phyloP scores from a whole-genome alignment of 2,113 vertebrate species.

The Urocolius indicus region DNA sequence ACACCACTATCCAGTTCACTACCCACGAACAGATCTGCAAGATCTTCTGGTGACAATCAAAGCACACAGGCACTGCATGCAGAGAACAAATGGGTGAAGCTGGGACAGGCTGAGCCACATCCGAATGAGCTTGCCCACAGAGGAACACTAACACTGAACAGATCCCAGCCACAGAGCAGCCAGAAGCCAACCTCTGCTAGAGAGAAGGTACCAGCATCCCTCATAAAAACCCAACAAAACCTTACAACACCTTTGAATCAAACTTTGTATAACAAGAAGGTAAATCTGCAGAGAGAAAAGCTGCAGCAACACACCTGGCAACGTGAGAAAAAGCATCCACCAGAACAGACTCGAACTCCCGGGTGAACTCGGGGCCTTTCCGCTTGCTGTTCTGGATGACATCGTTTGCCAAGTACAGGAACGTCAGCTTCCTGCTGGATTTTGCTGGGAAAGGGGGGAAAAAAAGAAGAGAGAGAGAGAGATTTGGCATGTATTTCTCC shows the following conservation, averaged over 20 bases:
- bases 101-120: not conserved
- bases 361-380: constrained; percentile 96
- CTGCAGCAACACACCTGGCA: constrained; percentile 84
- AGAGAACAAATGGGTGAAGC: not conserved
- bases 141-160: not conserved
- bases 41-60: not conserved
- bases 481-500: constrained; percentile 24
- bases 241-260: not conserved
- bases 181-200: too few relatives aligned
- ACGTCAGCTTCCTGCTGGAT: constrained; percentile 92
- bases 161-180: not conserved
- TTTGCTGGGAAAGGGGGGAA: constrained; percentile 82
- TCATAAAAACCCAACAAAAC: not conserved
- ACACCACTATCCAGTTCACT: not conserved
- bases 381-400: constrained; percentile 99
- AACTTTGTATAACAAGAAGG: not conserved
- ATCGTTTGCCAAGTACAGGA: constrained; percentile 96
- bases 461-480: not conserved
- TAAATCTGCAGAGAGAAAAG: not conserved
- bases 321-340: constrained; percentile 98
- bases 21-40: not conserved
- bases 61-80: fast-evolving
- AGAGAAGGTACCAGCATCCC: not conserved
- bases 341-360: constrained; percentile 94
- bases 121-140: not conserved